Evolutionary conservation across 23 tunicate species (phyloP).

Genomic region (Corella eumyota): DNA sequence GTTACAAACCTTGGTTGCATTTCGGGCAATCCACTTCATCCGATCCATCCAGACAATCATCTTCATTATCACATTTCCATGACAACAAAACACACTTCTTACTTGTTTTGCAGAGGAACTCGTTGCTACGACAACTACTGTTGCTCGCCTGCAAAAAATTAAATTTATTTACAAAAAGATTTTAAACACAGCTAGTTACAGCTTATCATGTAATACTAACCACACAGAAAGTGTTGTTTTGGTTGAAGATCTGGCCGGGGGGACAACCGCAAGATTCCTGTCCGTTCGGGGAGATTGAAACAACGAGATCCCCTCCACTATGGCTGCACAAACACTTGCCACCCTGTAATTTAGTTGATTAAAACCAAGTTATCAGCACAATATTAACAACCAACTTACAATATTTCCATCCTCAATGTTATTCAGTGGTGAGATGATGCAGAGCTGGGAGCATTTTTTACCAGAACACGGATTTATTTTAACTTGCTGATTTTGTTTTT

Average conservation of each 20-base stretch:
- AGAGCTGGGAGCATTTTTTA: too few relatives aligned
- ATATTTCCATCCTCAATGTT: too few relatives aligned
- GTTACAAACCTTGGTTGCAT: too few relatives aligned
- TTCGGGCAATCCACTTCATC: slow-evolving; percentile 35
- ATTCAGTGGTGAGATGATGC: too few relatives aligned
- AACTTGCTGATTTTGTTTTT: too few relatives aligned
- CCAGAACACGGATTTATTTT: too few relatives aligned
- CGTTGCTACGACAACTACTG: slow-evolving; percentile 17
- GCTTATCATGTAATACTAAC: too few relatives aligned
- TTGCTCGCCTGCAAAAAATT: slow-evolving; percentile 24
- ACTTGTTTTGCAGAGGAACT: slow-evolving; percentile 53
- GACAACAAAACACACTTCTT: slow-evolving; percentile 16
- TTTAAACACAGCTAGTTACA: too few relatives aligned
- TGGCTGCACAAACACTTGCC: slow-evolving; percentile 30
- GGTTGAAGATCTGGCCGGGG: slow-evolving; percentile 7
- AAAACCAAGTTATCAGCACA: too few relatives aligned
- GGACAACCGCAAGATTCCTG: slow-evolving; percentile 30
- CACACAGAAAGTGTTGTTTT: slow-evolving; percentile 5
- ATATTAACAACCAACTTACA: too few relatives aligned
- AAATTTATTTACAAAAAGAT: too few relatives aligned
- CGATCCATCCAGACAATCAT: slow-evolving; percentile 51
- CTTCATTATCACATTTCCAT: slow-evolving; percentile 62
- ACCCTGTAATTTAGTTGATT: too few relatives aligned
- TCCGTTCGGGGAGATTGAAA: slow-evolving; percentile 6
- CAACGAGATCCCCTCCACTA: slow-evolving; percentile 16